These are phyloP conservation scores for Brachyptera risi DNA, from an alignment of 2,888 invertebrate species.

Conservation along the genomic window DNA sequence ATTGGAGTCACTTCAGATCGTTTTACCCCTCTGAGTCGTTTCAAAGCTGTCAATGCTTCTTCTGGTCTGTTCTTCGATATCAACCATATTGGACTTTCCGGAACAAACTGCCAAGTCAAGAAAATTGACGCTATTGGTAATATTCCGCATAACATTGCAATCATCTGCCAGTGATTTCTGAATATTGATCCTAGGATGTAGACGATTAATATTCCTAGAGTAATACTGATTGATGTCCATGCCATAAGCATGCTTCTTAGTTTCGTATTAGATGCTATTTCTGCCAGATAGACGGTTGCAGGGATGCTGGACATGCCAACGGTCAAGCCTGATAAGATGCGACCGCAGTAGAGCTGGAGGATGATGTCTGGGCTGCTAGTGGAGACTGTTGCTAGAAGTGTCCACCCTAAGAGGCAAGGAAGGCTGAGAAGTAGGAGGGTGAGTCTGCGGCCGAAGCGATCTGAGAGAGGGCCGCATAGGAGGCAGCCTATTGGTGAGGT, in stretches of 20 bases:
- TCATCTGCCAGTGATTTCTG: slow-evolving; percentile 40
- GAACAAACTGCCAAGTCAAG: slow-evolving; percentile 45
- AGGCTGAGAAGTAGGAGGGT: slow-evolving; percentile 49
- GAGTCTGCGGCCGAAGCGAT: slow-evolving; percentile 50
- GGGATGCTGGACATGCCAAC: slow-evolving; percentile 53
- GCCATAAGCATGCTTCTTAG: slow-evolving; percentile 48
- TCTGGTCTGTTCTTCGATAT: slow-evolving; percentile 47
- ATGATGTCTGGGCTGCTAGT: slow-evolving; percentile 37
- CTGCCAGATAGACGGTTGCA: slow-evolving; percentile 53
- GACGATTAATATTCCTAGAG: slow-evolving; percentile 50
- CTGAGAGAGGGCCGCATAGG: slow-evolving; percentile 49
- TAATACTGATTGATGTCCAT: slow-evolving; percentile 53
- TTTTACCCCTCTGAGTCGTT: background rate
- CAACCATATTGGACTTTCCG: slow-evolving; percentile 55
- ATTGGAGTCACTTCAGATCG: background rate
- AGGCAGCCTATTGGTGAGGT: slow-evolving; percentile 55
- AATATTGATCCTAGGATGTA: slow-evolving; percentile 51
- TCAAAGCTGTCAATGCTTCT: slow-evolving; percentile 43
- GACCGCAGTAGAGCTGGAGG: slow-evolving; percentile 36
- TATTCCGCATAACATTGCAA: slow-evolving; percentile 24
- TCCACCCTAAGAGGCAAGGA: slow-evolving; percentile 51
- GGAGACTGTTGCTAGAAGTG: slow-evolving; percentile 44
- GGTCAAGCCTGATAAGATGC: slow-evolving; percentile 46
- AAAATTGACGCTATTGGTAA: slow-evolving; percentile 42
- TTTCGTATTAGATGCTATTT: slow-evolving; percentile 41